Percentiles rank a stretch among this genome's conserved stretches.
Evolutionary conservation across 2,888 invertebrate species (phyloP).

Genomic region (Tanytarsus gracilentus): DNA sequence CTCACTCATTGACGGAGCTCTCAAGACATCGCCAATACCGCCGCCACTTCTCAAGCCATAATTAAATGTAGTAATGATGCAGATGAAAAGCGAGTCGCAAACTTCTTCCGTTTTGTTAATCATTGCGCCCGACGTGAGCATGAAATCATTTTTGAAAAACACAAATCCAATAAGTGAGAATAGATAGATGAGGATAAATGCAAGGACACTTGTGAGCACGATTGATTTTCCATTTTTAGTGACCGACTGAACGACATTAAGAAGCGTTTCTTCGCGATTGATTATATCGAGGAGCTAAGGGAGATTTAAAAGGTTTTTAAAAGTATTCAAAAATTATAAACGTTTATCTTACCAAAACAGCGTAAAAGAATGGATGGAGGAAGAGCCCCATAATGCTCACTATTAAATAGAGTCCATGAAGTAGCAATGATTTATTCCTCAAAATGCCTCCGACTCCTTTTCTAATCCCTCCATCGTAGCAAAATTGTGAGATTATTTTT

Average conservation of each 20-base stretch:
- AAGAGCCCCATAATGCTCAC: constrained; percentile 88
- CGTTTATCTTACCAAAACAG: constrained; percentile 74
- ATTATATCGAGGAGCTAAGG: constrained; percentile 91
- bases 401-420: constrained; percentile 80
- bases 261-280: constrained; percentile 94
- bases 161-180: constrained; percentile 98
- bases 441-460: constrained; percentile 78
- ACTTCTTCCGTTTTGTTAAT: constrained; percentile 57
- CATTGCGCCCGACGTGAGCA: constrained; percentile 63
- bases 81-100: constrained; percentile 97
- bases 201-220: constrained; percentile 92
- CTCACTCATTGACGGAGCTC: constrained; percentile 95
- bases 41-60: constrained; percentile 97
- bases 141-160: constrained; percentile 97
- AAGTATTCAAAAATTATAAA: not conserved
- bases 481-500: constrained; percentile 93
- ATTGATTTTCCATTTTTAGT: constrained; percentile 98
- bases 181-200: constrained; percentile 93
- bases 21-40: constrained; percentile 94
- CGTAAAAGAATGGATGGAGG: constrained; percentile 96
- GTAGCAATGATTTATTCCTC: constrained; percentile 81
- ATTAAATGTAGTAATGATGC: constrained; percentile 96
- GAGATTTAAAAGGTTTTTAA: not conserved
- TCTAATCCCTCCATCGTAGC: constrained; percentile 90
- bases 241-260: constrained; percentile 97